phyloP scores from a whole-genome alignment of 2,888 invertebrate genomes.

The Cheilosia grossa region DNA sequence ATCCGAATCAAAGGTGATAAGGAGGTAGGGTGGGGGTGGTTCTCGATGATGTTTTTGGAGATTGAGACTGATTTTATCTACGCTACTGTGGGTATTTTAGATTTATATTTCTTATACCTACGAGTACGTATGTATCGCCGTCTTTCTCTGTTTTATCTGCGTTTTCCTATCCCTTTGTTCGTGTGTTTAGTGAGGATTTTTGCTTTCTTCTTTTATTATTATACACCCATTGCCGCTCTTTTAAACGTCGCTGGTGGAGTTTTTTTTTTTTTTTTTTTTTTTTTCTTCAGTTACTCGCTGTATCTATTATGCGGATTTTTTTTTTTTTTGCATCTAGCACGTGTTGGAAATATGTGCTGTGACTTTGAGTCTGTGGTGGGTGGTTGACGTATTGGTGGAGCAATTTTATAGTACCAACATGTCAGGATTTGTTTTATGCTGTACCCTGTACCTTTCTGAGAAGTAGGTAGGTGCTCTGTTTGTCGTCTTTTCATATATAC shows the following conservation, averaged over 20 bases:
- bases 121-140: background rate
- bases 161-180: slow-evolving; percentile 49
- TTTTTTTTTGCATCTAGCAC: slow-evolving; percentile 44
- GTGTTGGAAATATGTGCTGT: slow-evolving; percentile 55
- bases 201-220: slow-evolving; percentile 22
- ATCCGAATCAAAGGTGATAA: slow-evolving; percentile 68
- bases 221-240: slow-evolving; percentile 36
- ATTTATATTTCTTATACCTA: slow-evolving; percentile 49
- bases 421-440: slow-evolving; percentile 59
- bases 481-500: slow-evolving; percentile 39
- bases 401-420: slow-evolving; percentile 55
- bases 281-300: slow-evolving; percentile 21
- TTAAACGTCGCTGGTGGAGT: slow-evolving; percentile 50
- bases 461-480: slow-evolving; percentile 16
- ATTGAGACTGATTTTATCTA: slow-evolving; percentile 71
- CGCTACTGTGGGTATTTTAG: slow-evolving; percentile 69
- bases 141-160: background rate
- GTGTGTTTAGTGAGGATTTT: slow-evolving; percentile 39
- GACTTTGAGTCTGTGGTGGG: slow-evolving; percentile 36
- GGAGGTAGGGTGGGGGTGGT: slow-evolving; percentile 30
- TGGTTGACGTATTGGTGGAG: slow-evolving; percentile 37
- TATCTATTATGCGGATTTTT: slow-evolving; percentile 40
- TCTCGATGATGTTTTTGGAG: slow-evolving; percentile 64
- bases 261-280: too few relatives aligned
- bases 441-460: slow-evolving; percentile 48